Base-by-base conservation (phyloP, 2,797 vertebrate genomes). In the Masticophis lateralis region DNA sequence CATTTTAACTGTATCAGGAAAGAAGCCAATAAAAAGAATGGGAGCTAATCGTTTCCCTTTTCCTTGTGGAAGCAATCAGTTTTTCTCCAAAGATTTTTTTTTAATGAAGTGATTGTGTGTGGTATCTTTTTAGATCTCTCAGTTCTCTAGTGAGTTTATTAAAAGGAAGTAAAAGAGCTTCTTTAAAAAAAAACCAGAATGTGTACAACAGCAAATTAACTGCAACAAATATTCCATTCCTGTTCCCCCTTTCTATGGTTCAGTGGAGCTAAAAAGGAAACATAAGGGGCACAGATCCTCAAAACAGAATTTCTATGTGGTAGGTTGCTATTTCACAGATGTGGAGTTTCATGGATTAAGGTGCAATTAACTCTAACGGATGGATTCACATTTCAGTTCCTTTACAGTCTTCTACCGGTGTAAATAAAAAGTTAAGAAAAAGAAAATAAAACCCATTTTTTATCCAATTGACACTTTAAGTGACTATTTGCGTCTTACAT, bases 401-500 rank as follows among this genome's bases (percentile, higher is more conserved):
- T 74, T 57, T 61, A 61, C n/a, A 32, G 53, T 55, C 60, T 25
- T 55, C 66, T 69, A 61, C 63, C 59, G 13, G 63, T 93, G 55
- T 53, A 14, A 88, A 91, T 91, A 61, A 87, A 32, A 88, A 61
- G 43, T 91, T 55, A 60, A 12, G 37, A 86, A 3, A 94, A 93
- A 27, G 57, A 93, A 95, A 43, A 60, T 60, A 90, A 0, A 3
- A 91, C 93, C 93, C 92, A 74, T 53, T 10, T 66, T 43, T 79
- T 83, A 27, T 86, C 87, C 27, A 4, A 32, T 86, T 88, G 91
- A 69, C 87, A 51, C 60, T 94, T 96, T 90, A 74, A 74, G 86
- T 74, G 5, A 37, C 59, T 83, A 63, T 83, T 22, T 83, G 53
- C 59, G 43, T 93, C 91, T 92, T 90, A 88, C 28, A 87, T 83